Conservation (phyloP, 2,113 vertebrate species). For the Eurypyga helias region DNA sequence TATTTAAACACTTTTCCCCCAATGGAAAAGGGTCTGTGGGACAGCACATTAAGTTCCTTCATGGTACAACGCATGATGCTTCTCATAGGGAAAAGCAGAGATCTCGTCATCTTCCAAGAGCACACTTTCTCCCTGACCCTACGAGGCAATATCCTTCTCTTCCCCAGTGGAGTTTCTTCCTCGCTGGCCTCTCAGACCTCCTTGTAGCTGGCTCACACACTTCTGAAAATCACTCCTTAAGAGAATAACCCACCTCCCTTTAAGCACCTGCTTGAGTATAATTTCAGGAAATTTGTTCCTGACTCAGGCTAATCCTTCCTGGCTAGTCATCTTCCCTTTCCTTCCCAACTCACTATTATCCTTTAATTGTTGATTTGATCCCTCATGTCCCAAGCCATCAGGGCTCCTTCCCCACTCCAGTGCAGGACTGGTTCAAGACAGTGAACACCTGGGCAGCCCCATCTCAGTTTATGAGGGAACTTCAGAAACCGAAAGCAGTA, state of each 20-base stretch:
- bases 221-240: neutral
- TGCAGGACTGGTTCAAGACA: neutral
- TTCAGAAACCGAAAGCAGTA: neutral
- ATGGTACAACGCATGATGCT: neutral
- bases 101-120: neutral
- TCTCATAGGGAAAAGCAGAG: neutral
- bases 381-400: neutral
- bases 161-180: neutral
- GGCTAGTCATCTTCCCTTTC: slow-evolving; percentile 67
- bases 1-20: neutral
- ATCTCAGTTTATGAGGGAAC: neutral
- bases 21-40: neutral
- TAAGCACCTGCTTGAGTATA: slow-evolving; percentile 31
- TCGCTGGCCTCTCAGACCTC: neutral
- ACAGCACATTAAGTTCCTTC: neutral
- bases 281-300: slow-evolving; percentile 54
- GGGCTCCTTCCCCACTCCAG: neutral
- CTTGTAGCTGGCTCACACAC: neutral
- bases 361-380: slow-evolving; percentile 55
- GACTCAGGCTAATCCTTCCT: slow-evolving; percentile 59
- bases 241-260: neutral
- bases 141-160: neutral
- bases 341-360: slow-evolving; percentile 44
- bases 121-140: neutral
- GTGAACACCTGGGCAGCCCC: neutral